Percentiles rank a stretch among this genome's conserved stretches.
phyloP scores from a whole-genome alignment of 2,797 vertebrate species.

The Balearica regulorum region DNA sequence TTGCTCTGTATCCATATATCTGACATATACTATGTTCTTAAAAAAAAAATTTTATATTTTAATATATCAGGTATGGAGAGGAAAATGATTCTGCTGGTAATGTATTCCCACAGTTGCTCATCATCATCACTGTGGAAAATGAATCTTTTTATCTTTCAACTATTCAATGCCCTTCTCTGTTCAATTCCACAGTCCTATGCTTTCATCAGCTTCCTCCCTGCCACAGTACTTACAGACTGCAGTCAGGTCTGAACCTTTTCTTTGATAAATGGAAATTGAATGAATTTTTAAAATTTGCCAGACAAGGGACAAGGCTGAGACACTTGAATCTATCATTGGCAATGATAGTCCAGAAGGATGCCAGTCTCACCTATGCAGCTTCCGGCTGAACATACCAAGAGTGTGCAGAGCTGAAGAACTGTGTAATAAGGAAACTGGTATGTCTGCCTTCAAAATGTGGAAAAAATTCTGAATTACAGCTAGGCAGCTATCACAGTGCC shows the following conservation, averaged over 20 bases:
- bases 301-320: not conserved
- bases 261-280: not conserved
- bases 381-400: not conserved
- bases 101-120: not conserved
- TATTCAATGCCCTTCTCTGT: not conserved
- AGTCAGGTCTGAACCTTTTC: not conserved
- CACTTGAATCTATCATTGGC: not conserved
- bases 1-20: not conserved
- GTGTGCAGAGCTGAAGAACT: not conserved
- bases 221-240: not conserved
- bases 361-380: not conserved
- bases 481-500: not conserved
- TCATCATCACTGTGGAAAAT: not conserved
- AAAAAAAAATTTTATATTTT: not conserved
- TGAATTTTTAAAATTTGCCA: not conserved
- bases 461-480: not conserved
- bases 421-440: not conserved
- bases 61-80: not conserved
- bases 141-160: not conserved
- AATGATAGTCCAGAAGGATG: not conserved
- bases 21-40: not conserved
- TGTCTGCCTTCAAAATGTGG: not conserved
- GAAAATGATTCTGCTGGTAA: not conserved
- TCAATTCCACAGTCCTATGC: not conserved
- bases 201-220: not conserved